phyloP scores from a whole-genome alignment of 1,140 invertebrate species.

The Pseudachorutes palmiensis region DNA sequence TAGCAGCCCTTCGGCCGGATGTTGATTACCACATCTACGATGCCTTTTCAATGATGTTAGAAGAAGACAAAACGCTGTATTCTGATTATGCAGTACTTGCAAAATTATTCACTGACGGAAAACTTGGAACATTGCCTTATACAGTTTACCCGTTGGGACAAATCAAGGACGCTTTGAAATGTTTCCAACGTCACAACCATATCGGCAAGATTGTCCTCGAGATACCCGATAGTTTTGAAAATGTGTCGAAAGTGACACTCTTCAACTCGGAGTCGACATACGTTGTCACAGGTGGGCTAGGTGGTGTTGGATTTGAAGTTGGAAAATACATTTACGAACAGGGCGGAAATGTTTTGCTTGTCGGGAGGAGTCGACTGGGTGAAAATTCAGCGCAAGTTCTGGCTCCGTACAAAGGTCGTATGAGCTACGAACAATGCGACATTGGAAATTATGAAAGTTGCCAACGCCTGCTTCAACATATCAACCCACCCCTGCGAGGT shows the following conservation, averaged over 20 bases:
- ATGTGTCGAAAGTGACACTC: neutral
- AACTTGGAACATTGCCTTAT: conserved; percentile 11
- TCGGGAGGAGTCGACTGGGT: conserved; percentile 12
- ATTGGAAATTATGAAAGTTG: conserved; percentile 10
- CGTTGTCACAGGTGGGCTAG: conserved; percentile 24
- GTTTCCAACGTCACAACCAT: conserved; percentile 18
- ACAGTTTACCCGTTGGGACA: neutral
- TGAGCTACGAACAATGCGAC: conserved; percentile 13
- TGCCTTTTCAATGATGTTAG: neutral
- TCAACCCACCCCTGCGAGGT: conserved; percentile 22
- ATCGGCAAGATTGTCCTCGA: conserved; percentile 24
- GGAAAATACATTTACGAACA: conserved; percentile 8
- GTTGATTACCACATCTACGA: conserved; percentile 21
- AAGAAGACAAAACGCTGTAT: neutral
- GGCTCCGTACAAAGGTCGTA: neutral
- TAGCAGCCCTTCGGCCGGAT: conserved; percentile 12
- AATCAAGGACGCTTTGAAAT: conserved; percentile 3
- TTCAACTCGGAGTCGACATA: conserved; percentile 22
- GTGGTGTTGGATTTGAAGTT: conserved; percentile 25
- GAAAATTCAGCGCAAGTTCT: neutral
- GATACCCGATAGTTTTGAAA: conserved; percentile 9
- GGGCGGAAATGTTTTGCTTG: conserved; percentile 22
- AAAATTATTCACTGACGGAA: neutral
- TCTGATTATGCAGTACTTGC: neutral
- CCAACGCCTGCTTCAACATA: neutral